Evolutionary conservation across 2,888 invertebrate species (phyloP).

Genomic region (Drosophila pegasa): DNA sequence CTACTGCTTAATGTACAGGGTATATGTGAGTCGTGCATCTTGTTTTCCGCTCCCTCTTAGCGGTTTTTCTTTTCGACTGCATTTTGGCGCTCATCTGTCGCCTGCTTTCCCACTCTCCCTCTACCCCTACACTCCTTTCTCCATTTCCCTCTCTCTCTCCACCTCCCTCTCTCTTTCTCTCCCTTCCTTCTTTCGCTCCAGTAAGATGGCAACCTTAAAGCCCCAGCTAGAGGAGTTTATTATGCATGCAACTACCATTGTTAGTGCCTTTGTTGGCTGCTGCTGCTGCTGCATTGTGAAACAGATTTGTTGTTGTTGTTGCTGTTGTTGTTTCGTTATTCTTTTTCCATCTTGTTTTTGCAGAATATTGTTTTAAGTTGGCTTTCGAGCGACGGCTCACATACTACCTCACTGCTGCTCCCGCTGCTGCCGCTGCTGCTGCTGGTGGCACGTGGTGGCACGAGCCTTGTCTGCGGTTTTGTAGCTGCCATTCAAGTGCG

Average conservation of each 20-base stretch:
- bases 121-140: not conserved
- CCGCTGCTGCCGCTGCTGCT: not conserved
- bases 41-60: not conserved
- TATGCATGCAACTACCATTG: constrained; percentile 65
- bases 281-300: constrained; percentile 40
- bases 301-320: constrained; percentile 34
- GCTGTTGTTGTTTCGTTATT: constrained; percentile 18
- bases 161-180: not conserved
- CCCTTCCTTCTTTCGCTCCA: not conserved
- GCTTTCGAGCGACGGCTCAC: constrained; percentile 58
- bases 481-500: constrained; percentile 65
- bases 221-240: constrained; percentile 58
- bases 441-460: constrained; percentile 10
- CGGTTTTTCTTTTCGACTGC: constrained; percentile 22
- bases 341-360: constrained; percentile 21
- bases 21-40: not conserved
- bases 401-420: constrained; percentile 10
- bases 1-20: too few relatives aligned
- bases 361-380: constrained; percentile 65
- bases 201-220: constrained; percentile 32
- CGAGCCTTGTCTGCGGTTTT: constrained; percentile 52
- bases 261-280: constrained; percentile 43
- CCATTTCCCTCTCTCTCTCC: not conserved
- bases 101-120: not conserved
- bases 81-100: constrained; percentile 23